phyloP scores from a whole-genome alignment of 2,113 vertebrate genomes.

The Athene cunicularia region DNA sequence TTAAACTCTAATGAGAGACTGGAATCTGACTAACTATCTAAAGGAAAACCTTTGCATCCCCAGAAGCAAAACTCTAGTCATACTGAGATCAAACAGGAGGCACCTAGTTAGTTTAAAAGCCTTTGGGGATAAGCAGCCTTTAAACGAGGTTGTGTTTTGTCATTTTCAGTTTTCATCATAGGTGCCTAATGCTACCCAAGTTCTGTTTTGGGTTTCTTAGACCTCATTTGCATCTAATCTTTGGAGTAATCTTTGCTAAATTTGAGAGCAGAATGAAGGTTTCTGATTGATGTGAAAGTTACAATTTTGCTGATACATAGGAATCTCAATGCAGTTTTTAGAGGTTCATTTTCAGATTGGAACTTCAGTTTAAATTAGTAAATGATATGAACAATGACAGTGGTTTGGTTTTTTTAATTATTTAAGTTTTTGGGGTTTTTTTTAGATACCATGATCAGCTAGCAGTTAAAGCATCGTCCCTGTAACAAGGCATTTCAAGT shows the following conservation, averaged over 20 bases:
- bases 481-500: not conserved
- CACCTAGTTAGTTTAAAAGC: constrained; percentile 31
- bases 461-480: not conserved
- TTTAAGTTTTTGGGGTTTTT: too few relatives aligned
- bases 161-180: not conserved
- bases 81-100: constrained; percentile 36
- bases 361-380: not conserved
- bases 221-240: not conserved
- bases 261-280: not conserved
- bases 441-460: not conserved
- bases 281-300: not conserved
- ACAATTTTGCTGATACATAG: not conserved
- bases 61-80: not conserved
- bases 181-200: not conserved
- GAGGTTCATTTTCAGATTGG: not conserved
- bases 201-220: not conserved
- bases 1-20: constrained; percentile 33
- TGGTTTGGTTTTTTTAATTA: not conserved
- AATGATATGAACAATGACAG: not conserved
- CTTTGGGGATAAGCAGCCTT: constrained; percentile 19
- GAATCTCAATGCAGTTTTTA: not conserved
- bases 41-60: constrained; percentile 16
- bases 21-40: not conserved
- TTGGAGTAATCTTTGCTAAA: not conserved
- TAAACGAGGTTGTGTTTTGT: constrained; percentile 18